phyloP scores from a whole-genome alignment of 1,140 invertebrate genomes.

The Conus ventricosus region DNA sequence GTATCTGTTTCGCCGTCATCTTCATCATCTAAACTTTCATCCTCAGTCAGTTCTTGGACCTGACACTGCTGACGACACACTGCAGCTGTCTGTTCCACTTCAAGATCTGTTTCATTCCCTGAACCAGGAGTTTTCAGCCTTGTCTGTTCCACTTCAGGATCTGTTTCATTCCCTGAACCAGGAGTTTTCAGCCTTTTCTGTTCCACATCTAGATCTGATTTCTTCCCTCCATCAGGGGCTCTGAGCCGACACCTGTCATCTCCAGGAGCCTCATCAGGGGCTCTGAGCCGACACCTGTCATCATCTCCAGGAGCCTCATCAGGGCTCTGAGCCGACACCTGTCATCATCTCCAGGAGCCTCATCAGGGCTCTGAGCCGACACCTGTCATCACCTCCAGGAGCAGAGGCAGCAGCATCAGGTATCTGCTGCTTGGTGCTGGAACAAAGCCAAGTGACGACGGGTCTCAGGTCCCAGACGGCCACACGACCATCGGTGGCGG shows the following conservation, averaged over 20 bases:
- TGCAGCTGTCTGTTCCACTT: not conserved
- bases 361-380: not conserved
- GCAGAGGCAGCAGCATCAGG: not conserved
- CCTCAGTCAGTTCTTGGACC: not conserved
- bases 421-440: not conserved
- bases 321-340: too few species aligned
- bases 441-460: not conserved
- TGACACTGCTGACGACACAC: not conserved
- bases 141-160: not conserved
- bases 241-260: not conserved
- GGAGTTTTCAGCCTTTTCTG: not conserved
- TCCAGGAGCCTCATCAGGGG: too few species aligned
- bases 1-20: not conserved
- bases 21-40: not conserved
- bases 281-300: not conserved
- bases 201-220: not conserved
- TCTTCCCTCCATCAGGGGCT: not conserved
- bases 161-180: not conserved
- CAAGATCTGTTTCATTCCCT: not conserved
- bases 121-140: not conserved
- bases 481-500: conserved; percentile 81
- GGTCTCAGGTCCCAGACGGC: conserved; percentile 78
- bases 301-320: not conserved
- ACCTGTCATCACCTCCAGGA: not conserved
- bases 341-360: not conserved